Conservation (phyloP, 2,797 vertebrate genomes). For the Yasuhikotakia modesta region DNA sequence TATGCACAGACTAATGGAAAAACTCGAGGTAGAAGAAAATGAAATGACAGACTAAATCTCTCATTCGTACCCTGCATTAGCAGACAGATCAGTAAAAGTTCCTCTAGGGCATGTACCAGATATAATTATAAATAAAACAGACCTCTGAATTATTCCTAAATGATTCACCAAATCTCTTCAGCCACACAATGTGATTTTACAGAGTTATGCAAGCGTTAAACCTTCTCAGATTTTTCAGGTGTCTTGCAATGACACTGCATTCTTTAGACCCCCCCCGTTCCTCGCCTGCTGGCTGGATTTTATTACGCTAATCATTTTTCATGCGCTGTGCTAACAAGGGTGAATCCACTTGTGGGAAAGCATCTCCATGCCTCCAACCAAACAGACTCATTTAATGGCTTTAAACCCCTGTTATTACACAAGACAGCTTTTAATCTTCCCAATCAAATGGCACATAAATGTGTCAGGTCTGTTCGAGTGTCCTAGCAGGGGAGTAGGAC, state of each 20-base stretch:
- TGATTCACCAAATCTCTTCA: neutral
- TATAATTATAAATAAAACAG: constrained; percentile 7
- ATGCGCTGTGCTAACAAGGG: constrained; percentile 35
- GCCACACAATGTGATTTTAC: neutral
- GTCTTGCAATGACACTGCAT: constrained; percentile 59
- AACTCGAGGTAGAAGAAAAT: neutral
- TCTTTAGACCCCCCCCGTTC: constrained; percentile 33
- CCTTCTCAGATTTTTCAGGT: constrained; percentile 8
- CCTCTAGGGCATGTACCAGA: constrained; percentile 1
- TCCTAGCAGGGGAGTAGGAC: constrained; percentile 19
- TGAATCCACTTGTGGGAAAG: constrained; percentile 38
- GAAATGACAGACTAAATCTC: neutral
- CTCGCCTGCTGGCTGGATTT: constrained; percentile 30
- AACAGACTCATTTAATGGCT: constrained; percentile 58
- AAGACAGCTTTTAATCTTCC: constrained; percentile 70
- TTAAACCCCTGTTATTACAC: constrained; percentile 60
- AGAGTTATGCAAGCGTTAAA: neutral
- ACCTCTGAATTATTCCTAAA: neutral
- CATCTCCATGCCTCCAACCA: constrained; percentile 25
- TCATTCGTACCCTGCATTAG: constrained; percentile 5
- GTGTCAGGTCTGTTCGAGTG: constrained; percentile 17
- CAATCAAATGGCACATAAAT: constrained; percentile 65
- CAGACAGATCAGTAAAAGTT: neutral
- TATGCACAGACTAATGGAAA: constrained; percentile 19
- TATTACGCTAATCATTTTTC: constrained; percentile 49